Evolutionary conservation across 2,113 vertebrate genomes (phyloP), one percentile per base, ranked within the genome.

Genomic region (Carassius carassius): DNA sequence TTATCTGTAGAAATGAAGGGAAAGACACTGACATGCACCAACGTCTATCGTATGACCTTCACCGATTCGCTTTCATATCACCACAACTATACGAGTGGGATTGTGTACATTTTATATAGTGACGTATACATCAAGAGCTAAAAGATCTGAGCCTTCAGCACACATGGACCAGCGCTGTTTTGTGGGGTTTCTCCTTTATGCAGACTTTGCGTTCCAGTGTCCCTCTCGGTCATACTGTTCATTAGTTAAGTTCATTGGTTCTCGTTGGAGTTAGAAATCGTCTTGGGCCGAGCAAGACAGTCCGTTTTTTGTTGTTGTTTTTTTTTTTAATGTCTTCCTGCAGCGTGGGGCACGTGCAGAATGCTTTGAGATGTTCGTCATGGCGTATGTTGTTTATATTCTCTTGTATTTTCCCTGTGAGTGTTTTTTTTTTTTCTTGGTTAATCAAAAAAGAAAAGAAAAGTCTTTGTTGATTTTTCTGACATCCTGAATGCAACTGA

Each of bases 261-360:
- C 35, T 19, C 51, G 44, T 63, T 35, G 13, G 23, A 25, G 49
- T 81, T 83, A 67, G 37, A 23, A 69, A 76, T 74, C 4, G 60
- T 82, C 69, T 83, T 67, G 62, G 86, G 58, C 37, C 47, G 85
- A 75, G 67, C 23, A 21, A 87, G 73, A 77, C 37, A 13, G 17
- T 35, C 37, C 7, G n/a, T 29, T n/a, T 54, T 41, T 84, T 29
- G 1, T 29, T 29, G 0, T 29, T 29, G 1, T 29, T 29, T 29
- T n/a, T 58, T 56, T 78, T 41, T 87, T 69, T 56, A 19, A 85
- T 80, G 63, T 86, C 86, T 83, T 87, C 81, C 81, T 72, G 75
- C 83, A 25, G 51, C 47, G 32, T 83, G 35, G 32, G 56, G 67
- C 44, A 77, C 56, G 29, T 83, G 56, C 77, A 82, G 79, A 70